Conservation (phyloP, 1,140 invertebrate genomes). For the Trichonephila clavipes region DNA sequence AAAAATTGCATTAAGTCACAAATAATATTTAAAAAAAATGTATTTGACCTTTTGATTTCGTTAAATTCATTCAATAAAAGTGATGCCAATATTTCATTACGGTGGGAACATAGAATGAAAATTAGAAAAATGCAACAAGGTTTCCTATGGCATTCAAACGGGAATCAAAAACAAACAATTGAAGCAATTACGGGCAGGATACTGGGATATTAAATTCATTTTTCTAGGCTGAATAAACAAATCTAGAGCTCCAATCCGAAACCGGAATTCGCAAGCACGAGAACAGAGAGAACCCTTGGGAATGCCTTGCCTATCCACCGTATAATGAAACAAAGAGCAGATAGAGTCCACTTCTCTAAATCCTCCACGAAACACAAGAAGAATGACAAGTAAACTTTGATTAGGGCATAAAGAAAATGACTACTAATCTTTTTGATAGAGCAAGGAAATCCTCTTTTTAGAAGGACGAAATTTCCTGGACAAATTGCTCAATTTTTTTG, state of each 20-base stretch:
- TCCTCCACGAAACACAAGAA: not conserved
- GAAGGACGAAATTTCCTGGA: not conserved
- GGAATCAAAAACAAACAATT: too few relatives aligned
- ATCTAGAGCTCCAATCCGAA: not conserved
- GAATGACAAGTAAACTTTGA: not conserved
- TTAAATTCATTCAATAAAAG: too few relatives aligned
- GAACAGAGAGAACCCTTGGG: not conserved
- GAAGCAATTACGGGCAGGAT: too few relatives aligned
- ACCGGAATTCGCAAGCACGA: not conserved
- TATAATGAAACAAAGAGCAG: not conserved
- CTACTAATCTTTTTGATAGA: not conserved
- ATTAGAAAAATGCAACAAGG: too few relatives aligned
- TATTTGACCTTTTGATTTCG: too few relatives aligned
- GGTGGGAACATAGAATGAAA: too few relatives aligned
- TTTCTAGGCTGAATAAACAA: too few relatives aligned
- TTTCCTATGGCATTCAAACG: too few relatives aligned
- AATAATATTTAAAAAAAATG: too few relatives aligned
- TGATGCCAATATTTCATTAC: too few relatives aligned
- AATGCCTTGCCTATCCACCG: not conserved
- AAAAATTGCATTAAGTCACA: too few relatives aligned
- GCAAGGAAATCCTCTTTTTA: not conserved
- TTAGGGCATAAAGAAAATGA: not conserved
- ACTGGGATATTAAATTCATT: too few relatives aligned
- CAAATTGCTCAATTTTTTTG: not conserved
- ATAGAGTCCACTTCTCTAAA: not conserved